phyloP scores from a whole-genome alignment of 2,797 vertebrate species.

The Macroramphosus scolopax region DNA sequence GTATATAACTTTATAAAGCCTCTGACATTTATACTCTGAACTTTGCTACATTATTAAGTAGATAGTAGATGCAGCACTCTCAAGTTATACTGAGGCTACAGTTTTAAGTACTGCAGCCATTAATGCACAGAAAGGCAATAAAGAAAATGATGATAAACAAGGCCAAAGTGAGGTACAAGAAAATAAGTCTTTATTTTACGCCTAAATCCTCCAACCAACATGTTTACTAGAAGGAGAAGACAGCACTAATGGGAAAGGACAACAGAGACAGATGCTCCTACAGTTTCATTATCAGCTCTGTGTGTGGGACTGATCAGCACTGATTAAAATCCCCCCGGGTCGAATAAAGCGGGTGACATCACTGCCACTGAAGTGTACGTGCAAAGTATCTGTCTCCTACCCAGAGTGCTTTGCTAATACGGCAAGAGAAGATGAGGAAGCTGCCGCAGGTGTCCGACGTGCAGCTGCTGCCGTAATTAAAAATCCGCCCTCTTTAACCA shows the following conservation, averaged over 20 bases:
- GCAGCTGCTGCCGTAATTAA: conserved; percentile 58
- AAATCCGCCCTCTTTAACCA: conserved; percentile 22
- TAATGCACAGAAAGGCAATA: neutral
- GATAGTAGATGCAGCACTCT: too few relatives aligned
- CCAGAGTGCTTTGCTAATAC: conserved; percentile 47
- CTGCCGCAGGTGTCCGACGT: conserved; percentile 16
- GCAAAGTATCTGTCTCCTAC: conserved; percentile 32
- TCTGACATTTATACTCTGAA: too few relatives aligned
- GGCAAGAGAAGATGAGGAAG: too few relatives aligned
- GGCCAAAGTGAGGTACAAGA: neutral
- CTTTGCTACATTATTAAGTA: too few relatives aligned
- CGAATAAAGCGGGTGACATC: conserved; percentile 22
- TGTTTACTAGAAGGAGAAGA: conserved; percentile 6
- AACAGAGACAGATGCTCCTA: conserved; percentile 53
- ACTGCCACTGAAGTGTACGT: conserved; percentile 5
- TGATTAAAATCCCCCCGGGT: conserved; percentile 47
- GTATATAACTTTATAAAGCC: too few relatives aligned
- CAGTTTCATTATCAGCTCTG: conserved; percentile 65
- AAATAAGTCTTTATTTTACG: neutral
- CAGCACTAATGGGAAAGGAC: conserved; percentile 11
- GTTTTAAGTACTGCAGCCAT: neutral
- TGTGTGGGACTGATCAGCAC: conserved; percentile 49
- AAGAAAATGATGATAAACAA: neutral
- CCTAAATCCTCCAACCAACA: neutral
- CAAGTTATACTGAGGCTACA: too few relatives aligned